These are phyloP conservation scores for Phlogophora meticulosa DNA, from an alignment of 2,888 invertebrate genomes.

Conservation along the genomic window DNA sequence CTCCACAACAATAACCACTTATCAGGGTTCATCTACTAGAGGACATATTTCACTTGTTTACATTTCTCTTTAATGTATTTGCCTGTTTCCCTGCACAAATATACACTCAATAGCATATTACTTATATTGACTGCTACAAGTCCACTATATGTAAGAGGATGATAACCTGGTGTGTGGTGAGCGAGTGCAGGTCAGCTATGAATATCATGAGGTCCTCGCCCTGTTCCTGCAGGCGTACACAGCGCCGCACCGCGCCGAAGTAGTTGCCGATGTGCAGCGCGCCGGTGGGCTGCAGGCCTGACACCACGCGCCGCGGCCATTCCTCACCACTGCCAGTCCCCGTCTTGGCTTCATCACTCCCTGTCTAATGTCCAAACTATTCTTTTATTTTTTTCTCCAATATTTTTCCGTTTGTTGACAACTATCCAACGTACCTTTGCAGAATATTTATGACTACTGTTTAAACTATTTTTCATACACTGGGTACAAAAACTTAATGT, in stretches of 20 bases:
- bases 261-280: slow-evolving; percentile 98
- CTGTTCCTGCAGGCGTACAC: slow-evolving; percentile 95
- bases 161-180: slow-evolving; percentile 95
- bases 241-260: slow-evolving; percentile 97
- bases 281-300: slow-evolving; percentile 99
- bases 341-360: slow-evolving; percentile 20
- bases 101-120: no score
- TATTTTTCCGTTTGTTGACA: background rate
- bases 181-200: slow-evolving; percentile 98
- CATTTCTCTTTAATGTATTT: no score
- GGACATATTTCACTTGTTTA: no score
- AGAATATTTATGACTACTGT: slow-evolving; percentile 33
- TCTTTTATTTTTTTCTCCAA: slow-evolving; percentile 16
- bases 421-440: slow-evolving; percentile 48
- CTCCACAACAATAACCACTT: no score
- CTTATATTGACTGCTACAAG: no score
- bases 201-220: slow-evolving; percentile 94
- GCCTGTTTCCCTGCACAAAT: background rate
- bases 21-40: no score
- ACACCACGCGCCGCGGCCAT: slow-evolving; percentile 94
- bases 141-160: no score
- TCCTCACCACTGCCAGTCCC: slow-evolving; percentile 29
- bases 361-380: slow-evolving; percentile 45
- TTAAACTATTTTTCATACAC: slow-evolving; percentile 21
- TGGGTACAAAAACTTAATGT: slow-evolving; percentile 16